Evolutionary conservation across 2,888 invertebrate species (phyloP).

Genomic region (Melinopterus prodromus): DNA sequence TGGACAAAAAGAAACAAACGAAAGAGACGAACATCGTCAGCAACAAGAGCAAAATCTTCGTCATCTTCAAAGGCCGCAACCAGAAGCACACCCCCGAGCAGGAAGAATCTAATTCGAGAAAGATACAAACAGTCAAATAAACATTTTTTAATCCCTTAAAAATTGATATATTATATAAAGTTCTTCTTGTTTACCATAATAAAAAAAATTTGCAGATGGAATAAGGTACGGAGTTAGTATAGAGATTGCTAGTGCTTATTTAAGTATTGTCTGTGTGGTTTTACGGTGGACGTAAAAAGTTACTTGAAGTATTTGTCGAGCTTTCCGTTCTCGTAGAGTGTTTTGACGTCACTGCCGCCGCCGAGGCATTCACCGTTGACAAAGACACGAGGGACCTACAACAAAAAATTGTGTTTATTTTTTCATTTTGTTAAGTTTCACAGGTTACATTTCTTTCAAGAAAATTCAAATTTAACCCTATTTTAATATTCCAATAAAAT

Average conservation of each 20-base stretch:
- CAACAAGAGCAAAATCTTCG: constrained; percentile 40
- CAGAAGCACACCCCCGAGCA: constrained; percentile 17
- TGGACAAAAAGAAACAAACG: constrained; percentile 31
- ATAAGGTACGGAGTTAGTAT: neutral
- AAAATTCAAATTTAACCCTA: too few relatives aligned
- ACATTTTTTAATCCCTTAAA: neutral
- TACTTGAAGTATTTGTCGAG: constrained; percentile 58
- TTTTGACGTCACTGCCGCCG: constrained; percentile 89
- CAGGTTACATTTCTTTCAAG: too few relatives aligned
- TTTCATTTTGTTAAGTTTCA: too few relatives aligned
- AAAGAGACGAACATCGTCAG: constrained; percentile 36
- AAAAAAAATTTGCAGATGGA: neutral
- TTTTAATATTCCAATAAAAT: too few relatives aligned
- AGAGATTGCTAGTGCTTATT: neutral
- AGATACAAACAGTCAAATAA: neutral
- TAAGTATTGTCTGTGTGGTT: neutral
- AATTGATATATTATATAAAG: neutral
- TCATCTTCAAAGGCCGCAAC: constrained; percentile 37
- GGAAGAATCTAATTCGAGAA: neutral
- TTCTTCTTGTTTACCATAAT: neutral
- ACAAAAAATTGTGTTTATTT: constrained; percentile 12
- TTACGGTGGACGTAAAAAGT: neutral
- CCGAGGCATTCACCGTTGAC: constrained; percentile 90
- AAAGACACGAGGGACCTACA: constrained; percentile 93
- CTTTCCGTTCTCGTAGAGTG: constrained; percentile 75